These are phyloP conservation scores for Butastur rufipennis DNA, from an alignment of 2,113 vertebrate species.

Conservation along the genomic window DNA sequence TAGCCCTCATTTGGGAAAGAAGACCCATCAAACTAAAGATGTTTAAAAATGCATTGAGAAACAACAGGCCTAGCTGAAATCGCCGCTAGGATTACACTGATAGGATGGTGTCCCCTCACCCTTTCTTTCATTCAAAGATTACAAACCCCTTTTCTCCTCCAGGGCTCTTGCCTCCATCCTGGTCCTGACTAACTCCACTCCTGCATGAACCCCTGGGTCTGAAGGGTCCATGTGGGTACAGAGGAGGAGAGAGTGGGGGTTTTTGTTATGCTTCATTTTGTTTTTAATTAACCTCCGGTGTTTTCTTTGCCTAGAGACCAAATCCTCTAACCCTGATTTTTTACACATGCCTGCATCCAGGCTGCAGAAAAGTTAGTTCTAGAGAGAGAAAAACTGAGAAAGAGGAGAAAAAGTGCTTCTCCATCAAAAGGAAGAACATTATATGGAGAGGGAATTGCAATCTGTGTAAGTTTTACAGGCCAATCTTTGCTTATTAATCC, in stretches of 20 bases:
- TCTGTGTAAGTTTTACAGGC: background rate
- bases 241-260: background rate
- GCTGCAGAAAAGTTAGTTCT: background rate
- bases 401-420: background rate
- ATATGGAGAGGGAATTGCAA: background rate
- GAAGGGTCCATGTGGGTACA: background rate
- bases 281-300: conserved; percentile 67
- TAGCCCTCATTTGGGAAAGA: background rate
- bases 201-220: background rate
- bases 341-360: conserved; percentile 15
- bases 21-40: conserved; percentile 29
- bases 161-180: background rate
- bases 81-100: background rate
- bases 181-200: background rate
- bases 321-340: conserved; percentile 12
- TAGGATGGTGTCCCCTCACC: background rate
- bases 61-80: conserved; percentile 16
- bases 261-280: conserved; percentile 45
- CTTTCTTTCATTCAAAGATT: background rate
- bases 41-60: conserved; percentile 49
- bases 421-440: background rate
- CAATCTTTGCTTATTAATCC: background rate
- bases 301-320: conserved; percentile 39
- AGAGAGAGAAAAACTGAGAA: background rate
- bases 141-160: background rate